Conservation (phyloP, 2,113 vertebrate species). For the Rhynchomys soricoides region DNA sequence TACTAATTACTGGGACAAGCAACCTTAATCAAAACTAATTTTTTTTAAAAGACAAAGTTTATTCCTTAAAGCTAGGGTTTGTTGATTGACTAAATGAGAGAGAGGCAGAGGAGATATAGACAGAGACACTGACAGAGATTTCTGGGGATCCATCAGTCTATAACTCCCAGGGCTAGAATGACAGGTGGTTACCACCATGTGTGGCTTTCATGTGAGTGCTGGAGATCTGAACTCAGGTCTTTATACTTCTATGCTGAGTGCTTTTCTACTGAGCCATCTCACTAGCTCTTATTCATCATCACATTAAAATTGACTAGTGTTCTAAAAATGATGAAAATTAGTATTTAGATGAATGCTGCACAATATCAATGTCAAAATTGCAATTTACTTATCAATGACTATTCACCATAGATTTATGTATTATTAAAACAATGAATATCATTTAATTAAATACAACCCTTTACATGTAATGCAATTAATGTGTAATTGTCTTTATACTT, state of each 20-base stretch:
- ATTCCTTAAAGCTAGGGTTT: background rate
- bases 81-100: background rate
- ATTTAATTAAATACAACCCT: background rate
- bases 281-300: background rate
- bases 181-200: background rate
- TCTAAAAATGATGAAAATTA: background rate
- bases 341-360: background rate
- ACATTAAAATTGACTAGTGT: background rate
- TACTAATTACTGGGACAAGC: background rate
- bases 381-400: accelerated
- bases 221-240: too few relatives aligned
- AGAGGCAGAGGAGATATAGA: background rate
- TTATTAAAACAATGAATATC: background rate
- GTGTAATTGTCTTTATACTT: background rate
- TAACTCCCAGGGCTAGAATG: accelerated
- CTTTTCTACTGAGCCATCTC: background rate
- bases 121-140: background rate
- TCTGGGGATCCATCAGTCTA: background rate
- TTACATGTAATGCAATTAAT: background rate
- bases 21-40: background rate
- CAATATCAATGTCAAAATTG: background rate
- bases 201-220: background rate
- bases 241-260: background rate
- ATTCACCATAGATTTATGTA: background rate
- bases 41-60: background rate